Evolutionary conservation across 2,797 vertebrate species (phyloP).

Genomic region (Dermochelys coriacea): DNA sequence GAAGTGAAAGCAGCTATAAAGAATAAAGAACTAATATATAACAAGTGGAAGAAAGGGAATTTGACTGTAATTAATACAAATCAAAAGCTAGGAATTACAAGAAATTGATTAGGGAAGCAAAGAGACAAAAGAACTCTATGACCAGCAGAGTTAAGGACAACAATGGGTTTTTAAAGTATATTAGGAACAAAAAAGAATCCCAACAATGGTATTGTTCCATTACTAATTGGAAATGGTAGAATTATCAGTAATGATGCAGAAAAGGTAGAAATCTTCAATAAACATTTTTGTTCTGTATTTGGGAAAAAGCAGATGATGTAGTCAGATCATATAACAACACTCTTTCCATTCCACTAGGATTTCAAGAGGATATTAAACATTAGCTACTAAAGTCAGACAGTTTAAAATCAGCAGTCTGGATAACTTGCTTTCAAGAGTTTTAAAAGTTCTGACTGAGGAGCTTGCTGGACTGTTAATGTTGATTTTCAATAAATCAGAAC

Average conservation of each 20-base stretch:
- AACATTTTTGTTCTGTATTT: neutral
- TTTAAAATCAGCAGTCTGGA: neutral
- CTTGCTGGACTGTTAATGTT: neutral
- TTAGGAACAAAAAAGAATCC: neutral
- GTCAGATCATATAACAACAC: neutral
- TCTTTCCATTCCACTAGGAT: neutral
- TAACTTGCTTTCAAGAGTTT: neutral
- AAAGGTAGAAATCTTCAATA: neutral
- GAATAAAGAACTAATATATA: neutral
- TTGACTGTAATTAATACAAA: neutral
- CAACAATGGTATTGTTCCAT: neutral
- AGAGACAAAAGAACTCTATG: neutral
- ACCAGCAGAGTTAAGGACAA: neutral
- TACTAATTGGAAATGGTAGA: neutral
- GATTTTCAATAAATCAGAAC: no score
- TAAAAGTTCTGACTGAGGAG: neutral
- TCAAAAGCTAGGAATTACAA: neutral
- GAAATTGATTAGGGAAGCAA: neutral
- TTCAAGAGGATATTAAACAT: neutral
- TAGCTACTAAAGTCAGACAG: neutral
- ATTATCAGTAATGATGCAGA: neutral
- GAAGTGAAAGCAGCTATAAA: neutral
- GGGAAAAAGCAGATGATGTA: neutral
- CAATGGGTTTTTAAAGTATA: neutral
- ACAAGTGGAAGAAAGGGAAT: neutral